These are phyloP conservation scores for Chondrosia reniformis DNA, from an alignment of 37 sponge, comb jelly and placozoan genomes.

Conservation along the genomic window DNA sequence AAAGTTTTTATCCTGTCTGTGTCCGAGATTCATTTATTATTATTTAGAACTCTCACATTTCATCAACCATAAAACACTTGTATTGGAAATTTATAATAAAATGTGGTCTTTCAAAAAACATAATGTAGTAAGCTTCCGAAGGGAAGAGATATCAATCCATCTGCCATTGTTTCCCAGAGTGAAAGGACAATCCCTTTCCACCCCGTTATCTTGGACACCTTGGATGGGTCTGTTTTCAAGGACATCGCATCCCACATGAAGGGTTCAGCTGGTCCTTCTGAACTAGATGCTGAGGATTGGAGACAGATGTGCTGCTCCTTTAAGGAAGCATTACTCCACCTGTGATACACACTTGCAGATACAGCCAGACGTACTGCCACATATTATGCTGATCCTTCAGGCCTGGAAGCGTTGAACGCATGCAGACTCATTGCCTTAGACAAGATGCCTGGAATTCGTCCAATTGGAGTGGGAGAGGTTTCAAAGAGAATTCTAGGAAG, in stretches of 20 bases:
- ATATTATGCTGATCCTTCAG: neutral
- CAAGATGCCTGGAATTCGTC: neutral
- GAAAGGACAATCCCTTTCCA: neutral
- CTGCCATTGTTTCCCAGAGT: neutral
- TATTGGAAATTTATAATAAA: no score
- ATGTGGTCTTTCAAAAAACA: no score
- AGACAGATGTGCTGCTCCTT: constrained; percentile 12
- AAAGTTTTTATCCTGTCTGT: no score
- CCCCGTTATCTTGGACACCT: no score
- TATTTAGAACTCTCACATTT: no score
- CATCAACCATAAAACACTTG: no score
- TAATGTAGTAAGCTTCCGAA: constrained; percentile 1
- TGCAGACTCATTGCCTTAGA: neutral
- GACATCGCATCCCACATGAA: constrained; percentile 9
- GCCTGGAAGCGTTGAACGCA: neutral
- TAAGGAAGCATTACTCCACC: neutral
- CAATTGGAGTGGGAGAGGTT: neutral
- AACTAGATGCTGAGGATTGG: neutral
- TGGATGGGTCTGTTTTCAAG: neutral
- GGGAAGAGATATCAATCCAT: neutral
- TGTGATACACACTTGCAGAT: neutral
- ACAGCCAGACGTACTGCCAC: neutral
- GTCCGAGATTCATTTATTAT: no score
- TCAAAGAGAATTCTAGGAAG: neutral
- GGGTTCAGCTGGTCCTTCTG: neutral